Evolutionary conservation across 1,140 invertebrate genomes (phyloP).

Genomic region (Tribolium castaneum): DNA sequence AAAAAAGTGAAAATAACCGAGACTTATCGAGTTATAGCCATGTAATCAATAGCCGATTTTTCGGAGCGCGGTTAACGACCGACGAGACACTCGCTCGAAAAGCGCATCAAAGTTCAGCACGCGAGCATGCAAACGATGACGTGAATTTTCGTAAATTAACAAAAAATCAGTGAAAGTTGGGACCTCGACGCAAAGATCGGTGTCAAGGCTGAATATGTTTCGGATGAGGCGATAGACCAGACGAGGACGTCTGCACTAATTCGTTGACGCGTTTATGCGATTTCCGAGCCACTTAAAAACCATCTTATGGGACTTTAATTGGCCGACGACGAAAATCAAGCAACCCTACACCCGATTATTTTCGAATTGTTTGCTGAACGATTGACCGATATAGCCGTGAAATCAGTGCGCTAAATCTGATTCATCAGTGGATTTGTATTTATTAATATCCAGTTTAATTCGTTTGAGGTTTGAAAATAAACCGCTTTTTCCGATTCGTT

Average conservation of each 20-base stretch:
- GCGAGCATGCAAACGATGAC: neutral
- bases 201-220: conserved; percentile 23
- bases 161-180: conserved; percentile 6
- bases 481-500: neutral
- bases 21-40: neutral
- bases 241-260: neutral
- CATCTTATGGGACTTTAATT: neutral
- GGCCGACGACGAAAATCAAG: neutral
- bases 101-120: neutral
- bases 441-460: neutral
- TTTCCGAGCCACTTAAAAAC: neutral
- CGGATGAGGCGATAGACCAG: neutral
- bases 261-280: conserved; percentile 8
- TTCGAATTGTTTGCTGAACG: neutral
- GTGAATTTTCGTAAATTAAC: conserved; percentile 1
- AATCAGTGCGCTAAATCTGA: neutral
- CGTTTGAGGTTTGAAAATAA: conserved; percentile 5
- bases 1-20: neutral
- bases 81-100: neutral
- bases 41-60: neutral
- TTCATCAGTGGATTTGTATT: neutral
- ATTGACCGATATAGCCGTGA: neutral
- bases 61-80: neutral
- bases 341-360: neutral
- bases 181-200: neutral